phyloP scores from a whole-genome alignment of 92 coral and sea anemone species.

The Phymanthus crucifer region DNA sequence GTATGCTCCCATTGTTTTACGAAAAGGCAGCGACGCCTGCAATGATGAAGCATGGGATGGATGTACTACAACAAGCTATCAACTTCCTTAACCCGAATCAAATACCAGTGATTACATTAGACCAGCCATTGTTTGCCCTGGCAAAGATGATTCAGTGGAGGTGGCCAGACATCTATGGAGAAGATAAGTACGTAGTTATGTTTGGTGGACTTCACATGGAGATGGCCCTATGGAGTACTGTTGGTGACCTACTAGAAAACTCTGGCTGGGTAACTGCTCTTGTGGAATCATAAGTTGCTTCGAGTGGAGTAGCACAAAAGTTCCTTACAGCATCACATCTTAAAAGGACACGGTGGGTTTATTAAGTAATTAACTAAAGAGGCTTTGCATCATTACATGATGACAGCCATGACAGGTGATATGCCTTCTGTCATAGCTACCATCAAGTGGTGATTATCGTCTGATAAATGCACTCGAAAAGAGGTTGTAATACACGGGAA shows the following conservation, averaged over 20 bases:
- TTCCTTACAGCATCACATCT: neutral
- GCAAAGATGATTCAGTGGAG: conserved; percentile 38
- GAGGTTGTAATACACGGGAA: too few species aligned
- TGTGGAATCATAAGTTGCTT: neutral
- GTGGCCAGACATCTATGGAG: conserved; percentile 42
- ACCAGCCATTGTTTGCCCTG: conserved; percentile 25
- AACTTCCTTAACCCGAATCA: neutral
- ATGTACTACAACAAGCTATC: neutral
- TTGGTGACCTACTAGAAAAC: conserved; percentile 51
- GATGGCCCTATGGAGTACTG: conserved; percentile 46
- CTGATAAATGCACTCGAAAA: too few species aligned
- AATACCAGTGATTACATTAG: conserved; percentile 1
- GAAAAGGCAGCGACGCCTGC: conserved; percentile 49
- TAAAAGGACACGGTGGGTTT: neutral
- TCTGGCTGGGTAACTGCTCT: conserved; percentile 55
- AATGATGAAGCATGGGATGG: conserved; percentile 40
- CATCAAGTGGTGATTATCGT: too few species aligned
- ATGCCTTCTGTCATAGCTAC: too few species aligned
- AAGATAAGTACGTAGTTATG: conserved; percentile 23
- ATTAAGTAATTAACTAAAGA: neutral
- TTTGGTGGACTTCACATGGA: conserved; percentile 51
- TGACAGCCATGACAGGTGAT: too few species aligned
- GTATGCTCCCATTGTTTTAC: conserved; percentile 30
- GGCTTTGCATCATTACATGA: too few species aligned
- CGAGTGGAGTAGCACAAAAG: neutral